Evolutionary conservation across 2,113 vertebrate species (phyloP), one percentile per base, ranked within the genome.

Genomic region (Aythya baeri): DNA sequence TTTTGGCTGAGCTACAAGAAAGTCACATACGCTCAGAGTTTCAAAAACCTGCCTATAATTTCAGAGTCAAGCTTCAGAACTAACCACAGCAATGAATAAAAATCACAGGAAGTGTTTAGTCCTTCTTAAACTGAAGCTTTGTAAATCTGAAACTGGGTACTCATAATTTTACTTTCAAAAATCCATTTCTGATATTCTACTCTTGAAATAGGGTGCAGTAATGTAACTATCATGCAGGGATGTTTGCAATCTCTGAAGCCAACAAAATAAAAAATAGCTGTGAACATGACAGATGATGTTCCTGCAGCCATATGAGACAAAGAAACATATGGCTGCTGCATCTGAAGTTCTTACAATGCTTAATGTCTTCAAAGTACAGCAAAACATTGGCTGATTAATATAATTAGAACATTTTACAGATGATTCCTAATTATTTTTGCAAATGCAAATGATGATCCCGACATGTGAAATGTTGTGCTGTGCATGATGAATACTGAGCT

Each of bases 321-420:
- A 77, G 74, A 95, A 88, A 74, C 93, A 87, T 83, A 83, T 55
- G 83, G 88, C 73, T 89, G 80, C 81, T 90, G 67, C 1, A 1
- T 66, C 84, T 77, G 83, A 96, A 91, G 58, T 68, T 93, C 71
- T 54, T 84, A 41, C 58, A 66, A 55, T 70, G 66, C 57, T 93
- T 91, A 80, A 55, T 92, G 50, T 63, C 92, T 94, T 77, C 71
- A 22, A 79, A 94, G 63, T 46, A n/a, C 83, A 76, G 83, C 66
- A 92, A 94, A 94, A 92, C 77, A 91, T 82, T 58, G 78, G 9
- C 22, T 74, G 63, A 94, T 94, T 93, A 93, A 87, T 88, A 90
- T 84, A 97, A 96, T 90, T 90, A 88, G 78, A 84, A 11, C 70
- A 89, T 96, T 95, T 84, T 87, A 91, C 80, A 91, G 63, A 72